Percentiles rank a stretch among this genome's conserved stretches.
These are phyloP conservation scores for Pandion haliaetus DNA, from an alignment of 2,113 vertebrate species.

Conservation along the genomic window DNA sequence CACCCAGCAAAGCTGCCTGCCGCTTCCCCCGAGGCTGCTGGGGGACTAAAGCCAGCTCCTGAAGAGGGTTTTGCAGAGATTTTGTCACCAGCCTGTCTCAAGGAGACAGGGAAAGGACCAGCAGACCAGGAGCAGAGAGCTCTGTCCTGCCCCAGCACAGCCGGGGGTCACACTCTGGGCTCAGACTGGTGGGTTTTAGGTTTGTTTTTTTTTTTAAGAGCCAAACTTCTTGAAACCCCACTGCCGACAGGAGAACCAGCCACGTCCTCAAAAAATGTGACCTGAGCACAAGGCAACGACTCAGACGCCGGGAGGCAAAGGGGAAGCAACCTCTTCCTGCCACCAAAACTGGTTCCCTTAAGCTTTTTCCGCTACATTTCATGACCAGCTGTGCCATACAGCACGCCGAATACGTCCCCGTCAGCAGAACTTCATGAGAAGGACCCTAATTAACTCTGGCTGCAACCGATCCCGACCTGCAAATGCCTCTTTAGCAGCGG, in stretches of 20 bases:
- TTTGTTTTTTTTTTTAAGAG: not conserved
- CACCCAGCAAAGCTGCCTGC: too few relatives aligned
- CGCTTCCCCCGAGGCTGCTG: not conserved
- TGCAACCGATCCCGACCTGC: not conserved
- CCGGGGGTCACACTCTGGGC: too few relatives aligned
- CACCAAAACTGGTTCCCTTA: not conserved
- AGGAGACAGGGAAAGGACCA: not conserved
- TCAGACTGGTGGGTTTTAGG: not conserved
- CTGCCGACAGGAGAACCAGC: fast-evolving
- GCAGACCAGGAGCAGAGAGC: not conserved
- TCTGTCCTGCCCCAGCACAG: not conserved
- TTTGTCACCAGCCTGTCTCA: not conserved
- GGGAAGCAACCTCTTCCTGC: not conserved
- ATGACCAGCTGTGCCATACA: not conserved
- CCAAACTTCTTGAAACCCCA: not conserved
- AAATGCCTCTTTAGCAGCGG: not conserved
- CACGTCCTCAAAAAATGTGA: not conserved
- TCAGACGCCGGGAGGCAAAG: not conserved
- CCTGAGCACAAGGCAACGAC: not conserved
- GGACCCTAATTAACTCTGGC: not conserved
- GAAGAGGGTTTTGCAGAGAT: not conserved
- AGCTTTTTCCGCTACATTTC: not conserved
- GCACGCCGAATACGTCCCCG: fast-evolving
- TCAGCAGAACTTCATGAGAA: not conserved
- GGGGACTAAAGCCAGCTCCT: not conserved